Evolutionary conservation across 2,113 vertebrate species (phyloP).

Genomic region (Tringa solitaria): DNA sequence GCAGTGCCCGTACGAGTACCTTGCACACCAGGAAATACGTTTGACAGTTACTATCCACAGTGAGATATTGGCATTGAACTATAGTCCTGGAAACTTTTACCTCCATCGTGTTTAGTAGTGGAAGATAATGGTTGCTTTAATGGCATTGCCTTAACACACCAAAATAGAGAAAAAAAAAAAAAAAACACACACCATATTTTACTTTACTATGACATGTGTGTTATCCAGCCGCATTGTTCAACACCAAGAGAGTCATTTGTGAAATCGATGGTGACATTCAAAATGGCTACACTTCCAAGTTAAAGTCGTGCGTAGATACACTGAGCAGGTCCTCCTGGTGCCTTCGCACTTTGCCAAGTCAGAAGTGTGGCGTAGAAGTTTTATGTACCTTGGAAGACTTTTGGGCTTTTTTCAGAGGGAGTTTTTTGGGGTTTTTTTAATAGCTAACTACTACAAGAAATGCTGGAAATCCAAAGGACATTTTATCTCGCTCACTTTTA

Average conservation of each 20-base stretch:
- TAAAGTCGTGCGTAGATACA: accelerated
- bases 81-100: neutral
- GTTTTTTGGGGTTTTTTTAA: neutral
- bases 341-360: neutral
- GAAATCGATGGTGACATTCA: neutral
- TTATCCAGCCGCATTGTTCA: neutral
- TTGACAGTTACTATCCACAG: neutral
- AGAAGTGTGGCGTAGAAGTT: neutral
- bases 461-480: neutral
- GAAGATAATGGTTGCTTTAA: neutral
- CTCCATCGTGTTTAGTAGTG: neutral
- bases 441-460: neutral
- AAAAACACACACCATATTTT: accelerated
- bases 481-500: neutral
- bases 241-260: neutral
- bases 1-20: neutral
- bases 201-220: neutral
- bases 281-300: neutral
- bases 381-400: neutral
- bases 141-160: neutral
- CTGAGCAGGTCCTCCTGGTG: neutral
- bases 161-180: neutral
- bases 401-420: neutral
- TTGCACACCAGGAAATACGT: neutral
- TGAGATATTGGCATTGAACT: neutral